These are phyloP conservation scores for Diplosoma virens DNA, from an alignment of 23 tunicate species.

Conservation along the genomic window DNA sequence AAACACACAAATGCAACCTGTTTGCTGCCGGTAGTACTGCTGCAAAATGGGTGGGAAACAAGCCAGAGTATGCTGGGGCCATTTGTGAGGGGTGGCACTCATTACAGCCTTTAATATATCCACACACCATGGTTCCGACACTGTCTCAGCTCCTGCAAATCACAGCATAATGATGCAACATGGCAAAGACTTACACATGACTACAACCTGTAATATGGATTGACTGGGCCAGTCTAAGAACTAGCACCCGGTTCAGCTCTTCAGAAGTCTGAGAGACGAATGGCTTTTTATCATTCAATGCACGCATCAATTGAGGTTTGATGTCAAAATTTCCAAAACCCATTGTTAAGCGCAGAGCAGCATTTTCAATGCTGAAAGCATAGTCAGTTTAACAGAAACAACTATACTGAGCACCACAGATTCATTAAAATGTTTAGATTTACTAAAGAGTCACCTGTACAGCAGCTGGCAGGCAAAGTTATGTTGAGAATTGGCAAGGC, in stretches of 20 bases:
- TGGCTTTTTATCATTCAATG: conserved; percentile 54
- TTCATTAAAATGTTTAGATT: too few relatives aligned
- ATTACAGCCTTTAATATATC: conserved; percentile 76
- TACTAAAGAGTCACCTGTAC: conserved; percentile 41
- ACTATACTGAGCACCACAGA: too few relatives aligned
- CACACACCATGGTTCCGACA: conserved; percentile 82
- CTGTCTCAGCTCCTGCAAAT: conserved; percentile 67
- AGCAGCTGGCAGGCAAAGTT: conserved; percentile 53
- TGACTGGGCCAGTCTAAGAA: conserved; percentile 78
- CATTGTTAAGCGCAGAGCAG: conserved; percentile 78
- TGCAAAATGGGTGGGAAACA: conserved; percentile 82
- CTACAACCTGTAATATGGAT: conserved; percentile 86
- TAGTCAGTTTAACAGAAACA: too few relatives aligned
- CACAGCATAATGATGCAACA: too few relatives aligned
- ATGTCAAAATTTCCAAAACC: conserved; percentile 73
- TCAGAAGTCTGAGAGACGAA: conserved; percentile 81
- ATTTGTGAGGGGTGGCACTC: conserved; percentile 87
- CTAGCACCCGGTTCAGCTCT: conserved; percentile 83
- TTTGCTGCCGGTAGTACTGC: conserved; percentile 47
- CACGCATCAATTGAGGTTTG: conserved; percentile 66
- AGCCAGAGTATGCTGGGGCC: conserved; percentile 78
- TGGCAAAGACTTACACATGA: too few relatives aligned
- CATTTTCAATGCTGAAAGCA: conserved; percentile 75
- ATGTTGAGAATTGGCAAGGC: conserved; percentile 36
- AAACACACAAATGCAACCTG: too few relatives aligned